A percentile compares a stretch with the other conserved stretches of the same genome.
Conservation (phyloP, 2,888 invertebrate species). For the Watsonalla binaria region DNA sequence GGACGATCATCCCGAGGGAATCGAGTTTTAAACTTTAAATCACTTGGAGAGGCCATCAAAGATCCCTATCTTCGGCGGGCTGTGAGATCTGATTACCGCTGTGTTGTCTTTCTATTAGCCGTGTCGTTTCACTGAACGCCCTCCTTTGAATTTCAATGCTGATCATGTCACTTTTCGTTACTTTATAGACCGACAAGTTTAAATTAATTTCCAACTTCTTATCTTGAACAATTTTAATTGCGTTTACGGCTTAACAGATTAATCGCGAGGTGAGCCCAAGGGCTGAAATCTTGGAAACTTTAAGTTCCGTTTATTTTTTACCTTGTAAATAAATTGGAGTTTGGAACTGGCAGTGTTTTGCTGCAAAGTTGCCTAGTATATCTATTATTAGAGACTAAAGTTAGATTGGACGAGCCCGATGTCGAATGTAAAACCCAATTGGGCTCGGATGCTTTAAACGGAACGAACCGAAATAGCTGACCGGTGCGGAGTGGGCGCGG, state of each 20-base stretch:
- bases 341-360: conserved; percentile 17
- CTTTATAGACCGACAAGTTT: conserved; percentile 22
- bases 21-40: conserved; percentile 47
- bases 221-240: conserved; percentile 1
- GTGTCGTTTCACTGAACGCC: conserved; percentile 18
- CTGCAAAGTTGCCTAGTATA: conserved; percentile 26
- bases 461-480: conserved; percentile 57
- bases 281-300: no score
- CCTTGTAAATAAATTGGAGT: conserved; percentile 1
- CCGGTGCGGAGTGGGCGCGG: conserved; percentile 29
- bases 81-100: conserved; percentile 39
- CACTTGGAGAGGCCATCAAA: conserved; percentile 38
- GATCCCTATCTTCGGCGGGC: conserved; percentile 21
- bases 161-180: conserved; percentile 41
- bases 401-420: conserved; percentile 61
- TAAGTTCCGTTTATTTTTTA: background rate
- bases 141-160: conserved; percentile 36
- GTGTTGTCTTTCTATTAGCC: conserved; percentile 56
- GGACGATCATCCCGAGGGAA: conserved; percentile 25
- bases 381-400: conserved; percentile 49
- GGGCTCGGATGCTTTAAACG: conserved; percentile 69
- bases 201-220: conserved; percentile 33
- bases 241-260: background rate
- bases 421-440: conserved; percentile 71
- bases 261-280: background rate